Evolutionary conservation across 2,888 invertebrate genomes (phyloP).

Genomic region (Ferrisia virgata): DNA sequence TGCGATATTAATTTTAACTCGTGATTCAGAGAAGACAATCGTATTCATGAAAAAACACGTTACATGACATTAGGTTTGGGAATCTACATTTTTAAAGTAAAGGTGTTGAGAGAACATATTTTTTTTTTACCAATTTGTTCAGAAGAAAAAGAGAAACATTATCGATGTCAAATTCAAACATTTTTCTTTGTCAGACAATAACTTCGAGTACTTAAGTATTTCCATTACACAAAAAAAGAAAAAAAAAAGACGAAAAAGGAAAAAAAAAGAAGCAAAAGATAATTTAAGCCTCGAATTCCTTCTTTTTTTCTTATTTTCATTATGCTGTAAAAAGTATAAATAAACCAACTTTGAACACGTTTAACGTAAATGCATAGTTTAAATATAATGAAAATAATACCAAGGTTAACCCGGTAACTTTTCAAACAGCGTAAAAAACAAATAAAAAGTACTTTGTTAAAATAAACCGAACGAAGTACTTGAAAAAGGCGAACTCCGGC

Average conservation of each 20-base stretch:
- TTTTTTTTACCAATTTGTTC: too few species aligned
- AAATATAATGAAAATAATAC: slow-evolving; percentile 17
- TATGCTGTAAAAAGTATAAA: not conserved
- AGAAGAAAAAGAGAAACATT: not conserved
- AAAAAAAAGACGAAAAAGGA: not conserved
- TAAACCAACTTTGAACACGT: slow-evolving; percentile 1
- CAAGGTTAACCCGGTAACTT: slow-evolving; percentile 5
- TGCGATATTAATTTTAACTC: too few species aligned
- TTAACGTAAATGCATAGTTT: not conserved
- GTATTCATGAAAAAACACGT: too few species aligned
- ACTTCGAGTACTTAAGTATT: not conserved
- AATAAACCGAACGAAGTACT: slow-evolving; percentile 17
- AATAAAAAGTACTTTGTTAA: slow-evolving; percentile 5
- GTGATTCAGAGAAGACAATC: too few species aligned
- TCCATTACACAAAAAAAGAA: not conserved
- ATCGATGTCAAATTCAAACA: not conserved
- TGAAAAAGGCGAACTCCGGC: not conserved
- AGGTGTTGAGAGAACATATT: too few species aligned
- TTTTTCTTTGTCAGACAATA: not conserved
- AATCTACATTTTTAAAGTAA: too few species aligned
- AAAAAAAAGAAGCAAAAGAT: not conserved
- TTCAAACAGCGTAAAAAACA: slow-evolving; percentile 9
- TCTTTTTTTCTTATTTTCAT: not conserved
- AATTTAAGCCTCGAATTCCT: not conserved
- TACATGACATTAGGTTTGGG: too few species aligned